A percentile compares a stretch with the other conserved stretches of the same genome.
These are phyloP conservation scores for Rhopalosiphum maidis DNA, from an alignment of 1,140 invertebrate species.

Conservation along the genomic window DNA sequence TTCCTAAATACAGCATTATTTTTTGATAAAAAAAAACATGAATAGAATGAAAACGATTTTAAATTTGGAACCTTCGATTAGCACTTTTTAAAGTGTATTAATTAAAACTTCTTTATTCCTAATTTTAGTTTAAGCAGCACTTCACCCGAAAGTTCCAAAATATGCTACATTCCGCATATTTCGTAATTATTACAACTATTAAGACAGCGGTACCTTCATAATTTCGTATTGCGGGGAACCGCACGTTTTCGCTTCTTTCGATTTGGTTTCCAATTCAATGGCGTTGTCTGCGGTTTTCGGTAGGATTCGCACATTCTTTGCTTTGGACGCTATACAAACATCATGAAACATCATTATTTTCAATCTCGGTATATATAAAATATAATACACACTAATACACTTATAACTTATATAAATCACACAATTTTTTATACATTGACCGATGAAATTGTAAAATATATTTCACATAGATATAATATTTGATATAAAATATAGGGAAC, in stretches of 20 bases:
- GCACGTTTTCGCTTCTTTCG: slow-evolving; percentile 39
- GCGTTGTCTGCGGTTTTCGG: slow-evolving; percentile 39
- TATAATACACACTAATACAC: not conserved
- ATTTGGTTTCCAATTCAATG: not conserved
- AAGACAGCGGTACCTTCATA: slow-evolving; percentile 33
- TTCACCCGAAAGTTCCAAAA: not conserved
- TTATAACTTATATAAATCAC: not conserved
- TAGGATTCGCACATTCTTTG: not conserved
- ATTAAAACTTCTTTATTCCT: not conserved
- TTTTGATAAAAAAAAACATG: too few species aligned
- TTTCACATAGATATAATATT: not conserved
- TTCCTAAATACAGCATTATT: too few species aligned
- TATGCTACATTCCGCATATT: not conserved
- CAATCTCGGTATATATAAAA: not conserved
- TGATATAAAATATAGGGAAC: not conserved
- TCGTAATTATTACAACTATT: not conserved
- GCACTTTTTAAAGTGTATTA: not conserved
- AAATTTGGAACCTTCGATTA: not conserved
- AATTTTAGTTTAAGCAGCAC: not conserved
- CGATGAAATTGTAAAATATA: not conserved
- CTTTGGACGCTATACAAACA: slow-evolving; percentile 42
- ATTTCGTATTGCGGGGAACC: slow-evolving; percentile 45
- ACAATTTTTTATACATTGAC: not conserved
- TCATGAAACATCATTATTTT: slow-evolving; percentile 43
- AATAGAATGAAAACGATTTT: not conserved